Evolutionary conservation across 2,113 vertebrate species (phyloP), one percentile per base, ranked within the genome.

Genomic region (Tricholaema leucomelas): DNA sequence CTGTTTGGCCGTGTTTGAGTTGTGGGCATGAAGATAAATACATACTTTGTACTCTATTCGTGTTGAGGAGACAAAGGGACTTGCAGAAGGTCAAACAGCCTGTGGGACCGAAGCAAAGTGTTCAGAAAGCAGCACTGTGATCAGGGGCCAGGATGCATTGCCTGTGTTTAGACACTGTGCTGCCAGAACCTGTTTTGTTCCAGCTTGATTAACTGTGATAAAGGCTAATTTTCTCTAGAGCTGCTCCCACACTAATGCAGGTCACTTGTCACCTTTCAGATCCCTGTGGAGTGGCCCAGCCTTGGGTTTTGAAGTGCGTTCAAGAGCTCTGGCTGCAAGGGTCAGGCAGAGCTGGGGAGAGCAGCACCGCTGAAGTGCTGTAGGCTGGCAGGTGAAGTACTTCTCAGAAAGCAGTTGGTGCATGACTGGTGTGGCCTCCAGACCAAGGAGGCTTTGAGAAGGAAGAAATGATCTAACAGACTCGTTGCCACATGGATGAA

Each of bases 1-100:
- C 44, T 71, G n/a, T 82, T 92, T 65, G 84, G 31, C 71, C 55
- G 23, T 79, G 38, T 93, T 88, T 91, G 90, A 84, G 42, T 94
- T 95, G 33, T 60, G 46, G 59, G 48, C 18, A 11, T 93, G 76
- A 95, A 75, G 72, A 94, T 75, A 92, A 96, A 94, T 80, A 94
- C 33, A 63, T 50, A 83, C 64, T 87, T 85, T 87, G 65, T 81
- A 75, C 44, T 90, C 36, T 63, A 61, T 74, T 93, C 92, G 66
- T 28, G 12, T 59, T 73, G 16, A 42, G 58, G 83, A 80, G 75
- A 82, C 48, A 66, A 10, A 77, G 69, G 50, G 69, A 54, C 69
- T 87, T 89, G n/a, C 6, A 71, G 84, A 92, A 93, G 52, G 85
- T 91, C 64, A 67, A 40, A 85, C 14, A 85, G 56, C 35, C 54